These are phyloP conservation scores for Tupaia chinensis DNA, from an alignment of 2,113 vertebrate species.

Conservation along the genomic window DNA sequence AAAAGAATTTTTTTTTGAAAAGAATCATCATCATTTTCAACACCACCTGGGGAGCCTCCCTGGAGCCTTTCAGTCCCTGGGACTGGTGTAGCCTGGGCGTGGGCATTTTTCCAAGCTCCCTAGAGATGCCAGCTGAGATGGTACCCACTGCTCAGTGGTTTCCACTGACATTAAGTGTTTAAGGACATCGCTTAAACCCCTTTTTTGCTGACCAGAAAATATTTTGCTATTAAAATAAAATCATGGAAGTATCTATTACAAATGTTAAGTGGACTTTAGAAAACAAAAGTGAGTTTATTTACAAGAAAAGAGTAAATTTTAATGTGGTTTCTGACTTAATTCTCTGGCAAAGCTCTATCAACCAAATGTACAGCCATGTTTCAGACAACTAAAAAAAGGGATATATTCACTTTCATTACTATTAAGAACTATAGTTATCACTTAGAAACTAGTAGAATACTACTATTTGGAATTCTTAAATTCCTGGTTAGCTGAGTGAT, in stretches of 20 bases:
- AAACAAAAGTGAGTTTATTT: neutral
- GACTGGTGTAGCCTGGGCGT: accelerated
- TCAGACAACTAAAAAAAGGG: neutral
- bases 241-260: neutral
- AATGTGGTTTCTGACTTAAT: neutral
- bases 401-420: accelerated
- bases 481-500: neutral
- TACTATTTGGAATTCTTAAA: neutral
- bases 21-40: no score
- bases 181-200: neutral
- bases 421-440: neutral
- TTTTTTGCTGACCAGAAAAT: neutral
- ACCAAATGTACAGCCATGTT: neutral
- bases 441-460: neutral
- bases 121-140: neutral
- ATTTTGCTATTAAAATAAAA: neutral
- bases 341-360: neutral
- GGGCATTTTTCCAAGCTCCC: neutral
- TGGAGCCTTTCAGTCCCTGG: neutral
- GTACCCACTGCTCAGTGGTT: neutral
- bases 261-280: neutral
- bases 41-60: neutral
- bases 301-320: neutral
- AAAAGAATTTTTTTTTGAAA: no score
- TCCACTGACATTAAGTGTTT: neutral